Evolutionary conservation across 2,797 vertebrate species (phyloP), one percentile per base, ranked within the genome.

Genomic region (Bryconaethiops microstoma): DNA sequence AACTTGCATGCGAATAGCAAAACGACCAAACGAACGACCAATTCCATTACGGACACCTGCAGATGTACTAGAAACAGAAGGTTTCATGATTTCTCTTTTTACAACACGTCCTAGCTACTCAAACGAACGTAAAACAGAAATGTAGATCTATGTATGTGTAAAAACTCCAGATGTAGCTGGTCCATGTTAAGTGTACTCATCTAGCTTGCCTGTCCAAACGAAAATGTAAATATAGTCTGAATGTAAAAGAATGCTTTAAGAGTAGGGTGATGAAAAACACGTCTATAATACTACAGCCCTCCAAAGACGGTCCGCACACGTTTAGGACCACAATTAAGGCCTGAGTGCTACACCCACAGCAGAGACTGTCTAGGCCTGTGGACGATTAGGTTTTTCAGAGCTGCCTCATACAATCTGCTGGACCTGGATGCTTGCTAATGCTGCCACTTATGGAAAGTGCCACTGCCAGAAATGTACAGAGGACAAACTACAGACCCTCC

Each of bases 401-500:
- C 40, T 16, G 14, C 40, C 48, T 52, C 39, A 62, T 54, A 35
- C 23, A 55, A 45, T 50, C 69, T 5, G 35, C 48, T 65, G 78
- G 48, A 65, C 59, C 50, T 52, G 54, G 35, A 40, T 23, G 54
- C 54, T 40, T 21, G 23, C 54, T 69, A 39, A 17, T n/a, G 25
- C 76, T 74, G 42, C 75, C 62, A 65, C 48, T 35, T 68, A 55
- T 63, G 23, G 71, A 45, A 70, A 42, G 40, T 50, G 52, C 80
- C 85, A 86, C 82, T 84, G 82, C 82, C 82, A 84, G 77, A 77
- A 73, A 75, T 23, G 39, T 50, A 70, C n/a, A 35, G 7, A 79
- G 12, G 13, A 45, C 10, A 50, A 6, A 23, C 19, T 29, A 6
- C 19, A 59, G 40, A 48, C 39, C 50, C 23, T n/a, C 7, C 0